Conservation (phyloP, 2,888 invertebrate genomes). For the Diadromus collaris region DNA sequence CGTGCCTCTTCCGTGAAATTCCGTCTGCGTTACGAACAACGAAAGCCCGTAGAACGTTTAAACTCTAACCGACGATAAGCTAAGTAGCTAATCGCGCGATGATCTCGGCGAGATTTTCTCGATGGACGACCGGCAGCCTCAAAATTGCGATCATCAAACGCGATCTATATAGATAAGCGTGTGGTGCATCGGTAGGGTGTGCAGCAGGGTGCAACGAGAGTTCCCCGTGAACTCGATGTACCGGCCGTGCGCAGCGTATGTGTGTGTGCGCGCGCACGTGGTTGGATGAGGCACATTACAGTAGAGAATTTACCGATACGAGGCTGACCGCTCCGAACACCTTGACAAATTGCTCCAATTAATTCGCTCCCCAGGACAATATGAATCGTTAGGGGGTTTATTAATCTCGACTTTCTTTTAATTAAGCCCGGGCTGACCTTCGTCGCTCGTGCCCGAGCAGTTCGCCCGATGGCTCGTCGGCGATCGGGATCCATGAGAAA, state of each 20-base stretch:
- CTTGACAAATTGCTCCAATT: constrained; percentile 73
- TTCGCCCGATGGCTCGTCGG: constrained; percentile 5
- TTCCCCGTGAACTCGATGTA: constrained; percentile 18
- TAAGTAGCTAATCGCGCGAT: constrained; percentile 24
- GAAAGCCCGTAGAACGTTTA: neutral
- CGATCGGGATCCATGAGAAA: constrained; percentile 46
- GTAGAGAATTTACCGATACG: constrained; percentile 30
- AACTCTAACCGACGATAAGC: constrained; percentile 38
- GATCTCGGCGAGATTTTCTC: constrained; percentile 18
- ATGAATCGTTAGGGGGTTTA: constrained; percentile 74
- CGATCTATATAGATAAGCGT: constrained; percentile 26
- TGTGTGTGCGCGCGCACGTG: neutral
- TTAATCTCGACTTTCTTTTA: constrained; percentile 76
- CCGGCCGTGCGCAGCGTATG: neutral
- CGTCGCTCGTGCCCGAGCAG: constrained; percentile 59
- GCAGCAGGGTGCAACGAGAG: constrained; percentile 3
- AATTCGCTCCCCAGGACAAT: constrained; percentile 73
- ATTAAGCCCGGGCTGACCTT: constrained; percentile 73
- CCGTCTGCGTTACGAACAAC: neutral
- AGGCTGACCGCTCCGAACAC: constrained; percentile 64
- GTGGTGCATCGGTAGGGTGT: neutral
- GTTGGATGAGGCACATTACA: constrained; percentile 10
- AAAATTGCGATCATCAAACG: constrained; percentile 15
- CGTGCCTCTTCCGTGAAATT: constrained; percentile 35
- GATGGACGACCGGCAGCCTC: constrained; percentile 12